These are phyloP conservation scores for Panurus biarmicus DNA, from an alignment of 2,113 vertebrate genomes.

Conservation along the genomic window DNA sequence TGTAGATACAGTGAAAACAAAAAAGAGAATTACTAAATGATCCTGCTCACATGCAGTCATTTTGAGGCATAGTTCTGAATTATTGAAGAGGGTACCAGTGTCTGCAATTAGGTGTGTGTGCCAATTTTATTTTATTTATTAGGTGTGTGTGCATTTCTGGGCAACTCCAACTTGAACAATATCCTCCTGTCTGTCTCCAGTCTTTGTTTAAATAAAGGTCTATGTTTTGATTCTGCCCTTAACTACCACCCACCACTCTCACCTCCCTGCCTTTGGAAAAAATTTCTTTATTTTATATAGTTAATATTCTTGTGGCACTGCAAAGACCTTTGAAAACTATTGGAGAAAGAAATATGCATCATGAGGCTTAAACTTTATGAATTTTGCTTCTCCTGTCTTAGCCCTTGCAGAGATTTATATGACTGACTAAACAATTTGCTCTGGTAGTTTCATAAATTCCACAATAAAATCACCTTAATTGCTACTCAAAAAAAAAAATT, in stretches of 20 bases:
- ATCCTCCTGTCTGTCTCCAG: neutral
- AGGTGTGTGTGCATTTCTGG: neutral
- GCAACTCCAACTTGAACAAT: neutral
- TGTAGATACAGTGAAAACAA: neutral
- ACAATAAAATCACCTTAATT: neutral
- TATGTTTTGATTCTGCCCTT: neutral
- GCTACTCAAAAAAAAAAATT: neutral
- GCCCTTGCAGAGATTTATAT: neutral
- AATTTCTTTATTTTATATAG: neutral
- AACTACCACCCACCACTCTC: fast-evolving
- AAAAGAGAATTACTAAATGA: neutral
- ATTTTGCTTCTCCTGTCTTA: neutral
- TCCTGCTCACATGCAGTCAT: neutral
- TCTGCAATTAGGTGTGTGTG: neutral
- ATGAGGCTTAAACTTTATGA: neutral
- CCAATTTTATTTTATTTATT: neutral
- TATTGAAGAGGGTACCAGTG: neutral
- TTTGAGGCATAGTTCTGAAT: neutral
- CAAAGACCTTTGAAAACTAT: neutral
- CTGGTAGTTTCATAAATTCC: neutral
- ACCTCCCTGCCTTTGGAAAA: neutral
- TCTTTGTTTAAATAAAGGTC: neutral
- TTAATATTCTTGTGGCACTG: neutral
- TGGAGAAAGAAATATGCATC: neutral
- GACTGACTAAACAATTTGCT: neutral